Evolutionary conservation across 1,140 invertebrate species (phyloP), one percentile per base, ranked within the genome.

Genomic region (Drosophila navojoa): DNA sequence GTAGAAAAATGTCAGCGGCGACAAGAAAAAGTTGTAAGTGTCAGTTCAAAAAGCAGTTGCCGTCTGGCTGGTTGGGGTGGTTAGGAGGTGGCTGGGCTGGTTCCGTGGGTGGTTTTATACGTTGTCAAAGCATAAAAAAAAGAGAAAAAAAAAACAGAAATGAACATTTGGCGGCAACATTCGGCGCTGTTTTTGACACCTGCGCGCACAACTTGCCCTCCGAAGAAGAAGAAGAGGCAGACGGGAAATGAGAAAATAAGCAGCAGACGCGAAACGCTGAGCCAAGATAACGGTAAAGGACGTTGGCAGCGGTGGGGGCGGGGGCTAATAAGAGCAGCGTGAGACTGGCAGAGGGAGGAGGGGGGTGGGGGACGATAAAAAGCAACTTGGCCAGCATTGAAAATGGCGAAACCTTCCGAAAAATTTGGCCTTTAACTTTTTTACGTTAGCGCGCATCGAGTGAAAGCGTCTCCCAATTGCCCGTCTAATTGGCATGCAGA

Each of bases 171-270:
- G 61, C 50, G 71, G 62, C 54, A 69, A 10, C 71, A 74, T 71
- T 74, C 47, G 68, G 47, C 50, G 75, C 82, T 87, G 82, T 69
- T 77, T 67, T 86, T 76, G 82, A 87, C 82, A 87, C 82, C 82
- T 87, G 82, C 82, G 82, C 79, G 59, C 66, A 53, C 64, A 67
- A 62, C 44, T 77, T 69, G 71, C 55, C 50, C 66, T 13, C 42
- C 71, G 64, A 66, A 76, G 19, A 19, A 19, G 19, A 19, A 1
- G 19, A 19, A 19, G 19, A 22, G n/a, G n/a, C n/a, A 22, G 71
- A 70, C 60, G 64, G 84, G 84, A 87, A 87, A 87, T 89, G 82
- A 89, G 82, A 82, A 87, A 89, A 79, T 89, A 87, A 87, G 87
- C 63, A 75, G 71, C 66, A 55, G 44, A 54, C 47, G 13, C 47